These are phyloP conservation scores for Blastobasis adustella DNA, from an alignment of 2,888 invertebrate species.

Conservation along the genomic window DNA sequence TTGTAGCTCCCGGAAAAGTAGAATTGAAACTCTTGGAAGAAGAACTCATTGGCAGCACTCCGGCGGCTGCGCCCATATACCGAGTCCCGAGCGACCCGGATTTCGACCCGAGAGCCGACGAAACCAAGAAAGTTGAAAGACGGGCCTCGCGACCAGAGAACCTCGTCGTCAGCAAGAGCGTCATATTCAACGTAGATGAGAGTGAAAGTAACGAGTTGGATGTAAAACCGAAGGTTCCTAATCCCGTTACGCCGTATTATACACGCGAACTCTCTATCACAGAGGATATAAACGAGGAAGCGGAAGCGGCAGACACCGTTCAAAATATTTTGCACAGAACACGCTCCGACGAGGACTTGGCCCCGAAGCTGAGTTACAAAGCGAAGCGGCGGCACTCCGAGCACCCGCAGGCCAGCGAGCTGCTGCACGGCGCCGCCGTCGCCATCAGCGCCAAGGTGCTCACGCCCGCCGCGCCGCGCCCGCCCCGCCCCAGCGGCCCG, in stretches of 20 bases:
- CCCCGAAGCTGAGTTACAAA: conserved; percentile 60
- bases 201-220: conserved; percentile 64
- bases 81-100: conserved; percentile 82
- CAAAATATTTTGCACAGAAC: conserved; percentile 72
- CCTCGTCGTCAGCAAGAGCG: conserved; percentile 65
- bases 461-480: conserved; percentile 58
- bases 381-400: conserved; percentile 71
- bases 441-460: conserved; percentile 77
- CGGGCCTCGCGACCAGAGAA: conserved; percentile 80
- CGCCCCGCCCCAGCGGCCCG: conserved; percentile 47
- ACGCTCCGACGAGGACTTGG: conserved; percentile 79
- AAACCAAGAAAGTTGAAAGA: conserved; percentile 59
- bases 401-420: conserved; percentile 48
- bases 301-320: conserved; percentile 81
- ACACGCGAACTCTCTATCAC: conserved; percentile 77
- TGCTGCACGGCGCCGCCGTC: conserved; percentile 44
- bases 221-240: conserved; percentile 76
- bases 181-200: conserved; percentile 68
- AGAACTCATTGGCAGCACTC: conserved; percentile 78
- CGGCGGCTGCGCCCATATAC: conserved; percentile 31
- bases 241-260: conserved; percentile 89
- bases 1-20: conserved; percentile 83
- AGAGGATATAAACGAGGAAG: conserved; percentile 63
- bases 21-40: conserved; percentile 87
- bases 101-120: conserved; percentile 86